Percentiles rank a stretch among this genome's conserved stretches.
These are phyloP conservation scores for Entosphenus tridentatus DNA, from an alignment of 2,113 vertebrate species.

Conservation along the genomic window DNA sequence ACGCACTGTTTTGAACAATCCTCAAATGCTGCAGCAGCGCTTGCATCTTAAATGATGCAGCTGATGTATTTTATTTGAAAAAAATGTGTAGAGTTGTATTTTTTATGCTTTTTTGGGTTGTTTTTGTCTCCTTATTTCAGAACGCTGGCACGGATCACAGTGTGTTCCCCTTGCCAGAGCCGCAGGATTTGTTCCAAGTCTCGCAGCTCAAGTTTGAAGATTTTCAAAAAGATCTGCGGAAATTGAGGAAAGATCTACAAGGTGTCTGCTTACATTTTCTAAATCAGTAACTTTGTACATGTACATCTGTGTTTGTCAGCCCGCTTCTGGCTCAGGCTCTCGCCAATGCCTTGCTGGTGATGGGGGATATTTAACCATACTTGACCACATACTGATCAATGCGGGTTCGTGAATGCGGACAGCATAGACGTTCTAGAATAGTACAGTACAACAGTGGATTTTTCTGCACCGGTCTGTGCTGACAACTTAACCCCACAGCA, in stretches of 20 bases:
- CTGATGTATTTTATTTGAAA: neutral
- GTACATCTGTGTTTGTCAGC: no score
- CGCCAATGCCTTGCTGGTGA: neutral
- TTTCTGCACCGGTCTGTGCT: no score
- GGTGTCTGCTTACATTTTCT: constrained; percentile 23
- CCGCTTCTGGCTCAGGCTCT: no score
- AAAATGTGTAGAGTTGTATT: neutral
- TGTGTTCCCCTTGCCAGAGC: constrained; percentile 67
- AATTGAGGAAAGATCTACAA: constrained; percentile 63
- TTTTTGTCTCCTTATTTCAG: constrained; percentile 19
- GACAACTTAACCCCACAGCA: no score
- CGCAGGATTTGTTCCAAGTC: constrained; percentile 81
- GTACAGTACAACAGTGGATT: no score
- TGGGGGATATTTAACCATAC: no score
- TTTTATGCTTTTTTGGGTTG: neutral
- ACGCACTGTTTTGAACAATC: no score
- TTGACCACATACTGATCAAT: no score
- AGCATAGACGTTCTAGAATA: no score
- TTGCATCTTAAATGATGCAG: neutral
- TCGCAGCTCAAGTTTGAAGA: constrained; percentile 96
- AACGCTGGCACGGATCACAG: constrained; percentile 68
- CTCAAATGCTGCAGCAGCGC: no score
- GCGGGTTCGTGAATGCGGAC: no score
- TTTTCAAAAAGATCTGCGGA: constrained; percentile 67
- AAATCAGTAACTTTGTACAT: neutral